A percentile compares a stretch with the other conserved stretches of the same genome.
phyloP scores from a whole-genome alignment of 1,140 invertebrate genomes.

The Trachymyrmex cornetzi region DNA sequence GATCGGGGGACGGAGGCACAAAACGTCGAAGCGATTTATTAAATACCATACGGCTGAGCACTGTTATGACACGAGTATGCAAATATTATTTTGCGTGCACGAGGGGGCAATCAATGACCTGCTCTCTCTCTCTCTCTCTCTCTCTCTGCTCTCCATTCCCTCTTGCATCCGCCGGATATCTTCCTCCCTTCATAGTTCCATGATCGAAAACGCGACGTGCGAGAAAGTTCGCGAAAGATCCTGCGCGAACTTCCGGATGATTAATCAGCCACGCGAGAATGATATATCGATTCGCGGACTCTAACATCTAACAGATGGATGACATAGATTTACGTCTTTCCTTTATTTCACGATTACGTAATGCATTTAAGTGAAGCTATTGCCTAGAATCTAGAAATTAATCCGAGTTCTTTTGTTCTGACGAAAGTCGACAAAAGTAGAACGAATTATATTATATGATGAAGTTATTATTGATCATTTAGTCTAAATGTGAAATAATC shows the following conservation, averaged over 20 bases:
- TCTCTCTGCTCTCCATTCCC: background rate
- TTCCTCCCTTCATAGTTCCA: constrained; percentile 39
- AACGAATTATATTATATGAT: background rate
- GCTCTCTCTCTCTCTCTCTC: background rate
- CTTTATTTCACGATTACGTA: constrained; percentile 14
- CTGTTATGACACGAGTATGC: constrained; percentile 68
- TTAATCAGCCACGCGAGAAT: constrained; percentile 41
- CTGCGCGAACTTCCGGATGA: constrained; percentile 19
- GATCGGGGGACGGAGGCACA: background rate
- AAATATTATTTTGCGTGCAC: constrained; percentile 74
- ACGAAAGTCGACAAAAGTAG: background rate
- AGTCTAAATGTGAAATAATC: background rate
- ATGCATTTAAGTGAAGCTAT: constrained; percentile 16
- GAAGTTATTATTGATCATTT: background rate
- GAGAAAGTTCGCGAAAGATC: constrained; percentile 45
- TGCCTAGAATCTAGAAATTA: background rate
- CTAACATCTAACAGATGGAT: constrained; percentile 7
- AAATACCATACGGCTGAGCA: constrained; percentile 66
- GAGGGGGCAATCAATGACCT: constrained; percentile 62
- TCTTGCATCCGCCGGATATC: constrained; percentile 20
- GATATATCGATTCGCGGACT: constrained; percentile 30
- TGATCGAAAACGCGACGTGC: constrained; percentile 22
- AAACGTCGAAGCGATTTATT: constrained; percentile 70
- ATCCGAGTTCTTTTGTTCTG: background rate
- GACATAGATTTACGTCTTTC: constrained; percentile 12